Percentiles rank a stretch among this genome's conserved stretches.
These are phyloP conservation scores for Brachionus asplanchnoidis DNA, from an alignment of 1,140 invertebrate genomes.

Conservation along the genomic window DNA sequence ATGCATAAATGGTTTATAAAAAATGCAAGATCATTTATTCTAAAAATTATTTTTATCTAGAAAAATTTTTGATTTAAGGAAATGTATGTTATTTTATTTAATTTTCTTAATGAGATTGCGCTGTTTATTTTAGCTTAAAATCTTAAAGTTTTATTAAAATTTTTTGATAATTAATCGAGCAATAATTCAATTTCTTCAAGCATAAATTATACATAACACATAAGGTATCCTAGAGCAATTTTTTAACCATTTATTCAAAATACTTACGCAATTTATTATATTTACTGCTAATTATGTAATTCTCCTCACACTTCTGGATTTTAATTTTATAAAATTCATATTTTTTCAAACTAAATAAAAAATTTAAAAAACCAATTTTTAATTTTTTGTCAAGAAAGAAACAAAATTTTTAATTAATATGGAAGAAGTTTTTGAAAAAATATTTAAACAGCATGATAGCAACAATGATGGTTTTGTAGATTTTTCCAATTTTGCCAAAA, in stretches of 20 bases:
- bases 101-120: too few species aligned
- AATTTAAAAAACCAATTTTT: not conserved
- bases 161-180: too few species aligned
- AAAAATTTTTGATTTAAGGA: too few species aligned
- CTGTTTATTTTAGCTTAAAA: too few species aligned
- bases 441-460: not conserved
- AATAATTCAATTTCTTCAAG: too few species aligned
- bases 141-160: too few species aligned
- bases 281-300: not conserved
- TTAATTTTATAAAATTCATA: too few species aligned
- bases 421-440: not conserved
- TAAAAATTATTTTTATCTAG: too few species aligned
- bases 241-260: not conserved
- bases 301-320: too few species aligned
- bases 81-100: too few species aligned
- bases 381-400: not conserved
- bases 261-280: not conserved
- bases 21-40: not conserved
- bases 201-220: not conserved
- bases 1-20: not conserved
- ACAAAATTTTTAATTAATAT: not conserved
- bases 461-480: constrained; percentile 1
- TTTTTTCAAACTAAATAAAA: not conserved
- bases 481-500: constrained; percentile 19
- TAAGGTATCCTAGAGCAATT: not conserved